phyloP scores from a whole-genome alignment of 1,140 invertebrate species.

The Monochamus saltuarius region DNA sequence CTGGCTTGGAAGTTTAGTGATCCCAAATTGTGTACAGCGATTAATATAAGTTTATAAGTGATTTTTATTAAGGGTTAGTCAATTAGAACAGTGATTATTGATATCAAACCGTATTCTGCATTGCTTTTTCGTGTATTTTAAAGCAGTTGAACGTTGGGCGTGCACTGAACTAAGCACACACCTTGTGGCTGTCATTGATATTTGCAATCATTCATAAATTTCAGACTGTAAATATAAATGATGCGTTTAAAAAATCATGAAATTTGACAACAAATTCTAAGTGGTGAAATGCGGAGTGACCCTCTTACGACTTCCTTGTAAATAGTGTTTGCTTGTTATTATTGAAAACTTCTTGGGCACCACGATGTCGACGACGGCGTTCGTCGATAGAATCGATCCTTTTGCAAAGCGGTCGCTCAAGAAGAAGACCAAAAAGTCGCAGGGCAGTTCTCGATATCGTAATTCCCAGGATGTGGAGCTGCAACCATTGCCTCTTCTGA shows the following conservation, averaged over 20 bases:
- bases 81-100: not conserved
- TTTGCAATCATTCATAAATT: slow-evolving; percentile 45
- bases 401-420: slow-evolving; percentile 89
- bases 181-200: slow-evolving; percentile 46
- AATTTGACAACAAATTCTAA: slow-evolving; percentile 40
- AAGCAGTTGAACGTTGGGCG: slow-evolving; percentile 37
- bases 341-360: slow-evolving; percentile 24
- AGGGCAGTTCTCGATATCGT: slow-evolving; percentile 86
- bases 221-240: slow-evolving; percentile 34
- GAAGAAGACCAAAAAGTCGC: slow-evolving; percentile 91
- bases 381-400: slow-evolving; percentile 93
- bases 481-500: slow-evolving; percentile 80
- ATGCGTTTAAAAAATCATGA: slow-evolving; percentile 38
- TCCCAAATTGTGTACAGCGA: slow-evolving; percentile 27
- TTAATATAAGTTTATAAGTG: slow-evolving; percentile 27
- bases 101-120: slow-evolving; percentile 4
- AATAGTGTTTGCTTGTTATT: slow-evolving; percentile 36
- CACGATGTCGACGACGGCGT: slow-evolving; percentile 76
- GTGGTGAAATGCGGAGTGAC: slow-evolving; percentile 43
- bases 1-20: slow-evolving; percentile 36
- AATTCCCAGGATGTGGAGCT: slow-evolving; percentile 88
- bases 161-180: slow-evolving; percentile 43
- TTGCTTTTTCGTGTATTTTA: not conserved
- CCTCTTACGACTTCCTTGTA: slow-evolving; percentile 36
- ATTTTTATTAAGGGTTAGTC: slow-evolving; percentile 13